A percentile compares a stretch with the other conserved stretches of the same genome.
Conservation (phyloP, 2,113 vertebrate genomes). For the Gavialis gangeticus region DNA sequence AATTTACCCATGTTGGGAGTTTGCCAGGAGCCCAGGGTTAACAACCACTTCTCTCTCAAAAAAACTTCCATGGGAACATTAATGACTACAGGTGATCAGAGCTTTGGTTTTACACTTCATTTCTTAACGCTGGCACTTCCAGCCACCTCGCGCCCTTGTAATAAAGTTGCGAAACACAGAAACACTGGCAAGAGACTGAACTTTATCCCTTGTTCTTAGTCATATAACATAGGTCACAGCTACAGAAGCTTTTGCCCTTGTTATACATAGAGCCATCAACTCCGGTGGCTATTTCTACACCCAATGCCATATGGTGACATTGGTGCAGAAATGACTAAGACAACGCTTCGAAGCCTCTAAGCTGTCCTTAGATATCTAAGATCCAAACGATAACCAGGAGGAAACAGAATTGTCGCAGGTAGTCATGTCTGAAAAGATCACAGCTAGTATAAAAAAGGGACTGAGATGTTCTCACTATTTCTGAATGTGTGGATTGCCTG, state of each 20-base stretch:
- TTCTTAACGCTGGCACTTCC: not conserved
- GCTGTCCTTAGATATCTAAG: not conserved
- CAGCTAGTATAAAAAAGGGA: not conserved
- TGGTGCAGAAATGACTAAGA: not conserved
- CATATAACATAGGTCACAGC: not conserved
- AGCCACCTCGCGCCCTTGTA: not conserved
- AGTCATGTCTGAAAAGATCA: not conserved
- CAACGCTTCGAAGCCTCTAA: not conserved
- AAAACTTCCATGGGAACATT: not conserved
- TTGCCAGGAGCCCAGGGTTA: not conserved
- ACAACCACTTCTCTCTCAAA: not conserved
- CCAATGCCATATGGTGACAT: not conserved
- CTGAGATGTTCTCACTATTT: not conserved
- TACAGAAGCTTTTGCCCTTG: not conserved
- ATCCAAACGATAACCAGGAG: not conserved
- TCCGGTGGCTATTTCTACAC: not conserved
- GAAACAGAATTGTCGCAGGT: not conserved
- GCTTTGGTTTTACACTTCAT: not conserved
- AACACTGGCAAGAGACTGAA: not conserved
- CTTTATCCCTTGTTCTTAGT: not conserved
- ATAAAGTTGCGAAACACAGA: not conserved
- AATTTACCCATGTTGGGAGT: not conserved
- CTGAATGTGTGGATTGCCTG: not conserved
- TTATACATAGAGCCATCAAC: accelerated
- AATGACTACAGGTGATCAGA: not conserved